Percentiles rank a stretch among this genome's conserved stretches.
Evolutionary conservation across 2,113 vertebrate genomes (phyloP).

Genomic region (Acrocephalus kingi): DNA sequence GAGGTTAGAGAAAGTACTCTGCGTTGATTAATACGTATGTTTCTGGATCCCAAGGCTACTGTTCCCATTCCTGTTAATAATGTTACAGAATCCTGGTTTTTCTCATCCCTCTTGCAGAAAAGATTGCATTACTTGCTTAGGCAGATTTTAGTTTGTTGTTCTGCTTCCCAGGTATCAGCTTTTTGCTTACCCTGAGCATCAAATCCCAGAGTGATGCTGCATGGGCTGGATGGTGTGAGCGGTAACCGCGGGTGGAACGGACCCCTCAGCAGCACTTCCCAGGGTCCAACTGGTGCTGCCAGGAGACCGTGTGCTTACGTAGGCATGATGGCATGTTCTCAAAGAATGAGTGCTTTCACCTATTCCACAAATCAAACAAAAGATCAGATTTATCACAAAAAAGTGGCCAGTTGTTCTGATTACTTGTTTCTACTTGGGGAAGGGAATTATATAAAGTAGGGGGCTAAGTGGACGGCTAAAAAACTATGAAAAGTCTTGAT

Average conservation of each 20-base stretch:
- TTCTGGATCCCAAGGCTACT: neutral
- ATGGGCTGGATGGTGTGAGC: neutral
- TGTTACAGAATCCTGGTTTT: neutral
- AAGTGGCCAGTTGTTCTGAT: neutral
- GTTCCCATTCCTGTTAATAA: neutral
- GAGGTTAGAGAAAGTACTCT: neutral
- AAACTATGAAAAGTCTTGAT: neutral
- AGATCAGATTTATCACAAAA: neutral
- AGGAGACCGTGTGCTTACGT: fast-evolving
- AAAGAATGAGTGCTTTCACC: fast-evolving
- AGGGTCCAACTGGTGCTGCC: fast-evolving
- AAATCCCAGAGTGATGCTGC: neutral
- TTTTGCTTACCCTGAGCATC: neutral
- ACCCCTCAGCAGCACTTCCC: fast-evolving
- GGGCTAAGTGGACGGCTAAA: neutral
- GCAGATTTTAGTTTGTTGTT: neutral
- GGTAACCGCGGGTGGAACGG: fast-evolving
- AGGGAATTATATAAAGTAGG: neutral
- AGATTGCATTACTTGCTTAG: neutral
- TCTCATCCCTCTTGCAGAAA: neutral
- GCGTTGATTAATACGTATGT: fast-evolving
- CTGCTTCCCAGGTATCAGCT: neutral
- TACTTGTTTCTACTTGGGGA: neutral
- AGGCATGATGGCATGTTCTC: neutral
- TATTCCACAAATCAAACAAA: neutral